Evolutionary conservation across 2,888 invertebrate species (phyloP), one percentile per base, ranked within the genome.

Genomic region (Cosmorhoe ocellata): DNA sequence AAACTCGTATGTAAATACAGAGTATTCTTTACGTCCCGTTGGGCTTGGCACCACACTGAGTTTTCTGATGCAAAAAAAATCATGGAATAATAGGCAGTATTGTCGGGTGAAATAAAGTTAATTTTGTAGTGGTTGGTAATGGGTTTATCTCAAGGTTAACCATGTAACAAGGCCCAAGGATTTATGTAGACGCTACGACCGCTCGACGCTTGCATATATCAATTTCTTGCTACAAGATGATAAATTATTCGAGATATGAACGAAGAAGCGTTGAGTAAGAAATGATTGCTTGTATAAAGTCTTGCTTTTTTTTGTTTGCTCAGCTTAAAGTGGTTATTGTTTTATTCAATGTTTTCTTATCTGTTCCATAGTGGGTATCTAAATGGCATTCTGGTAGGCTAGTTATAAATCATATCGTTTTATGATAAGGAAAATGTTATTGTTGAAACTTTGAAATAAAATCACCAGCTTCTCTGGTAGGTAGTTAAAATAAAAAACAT

Each of bases 1-100:
- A 79, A 83, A 84, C 75, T 74, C 72, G 68, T 78, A 82, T 85
- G 81, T 84, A 85, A 87, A 86, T 81, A 82, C 74, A 73, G 69
- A 76, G 73, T 70, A 77, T 82, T 43, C 40, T 40, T 43, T 45
- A 32, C 53, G 81, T 74, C 84, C 80, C 81, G 84, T 67, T 58
- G 84, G 64, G 66, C 75, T 74, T 77, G 77, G 81, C 85, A 82
- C 78, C 79, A 69, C 64, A 70, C 78, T 58, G 74, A 58, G 74
- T 61, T 66, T 64, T 64, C 64, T 69, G 66, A 61, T 61, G 57
- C 18, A 6, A 46, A 12, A 13, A 51, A 40, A 45, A 26, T 6
- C 9, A 46, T 9, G 5, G 33, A 7, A 44, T 14, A 24, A 22
- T 11, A 2, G 50, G 47, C 63, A 63, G 44, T 68, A 59, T 30